These are phyloP conservation scores for Pterois miles DNA, from an alignment of 2,797 vertebrate genomes.

Conservation along the genomic window DNA sequence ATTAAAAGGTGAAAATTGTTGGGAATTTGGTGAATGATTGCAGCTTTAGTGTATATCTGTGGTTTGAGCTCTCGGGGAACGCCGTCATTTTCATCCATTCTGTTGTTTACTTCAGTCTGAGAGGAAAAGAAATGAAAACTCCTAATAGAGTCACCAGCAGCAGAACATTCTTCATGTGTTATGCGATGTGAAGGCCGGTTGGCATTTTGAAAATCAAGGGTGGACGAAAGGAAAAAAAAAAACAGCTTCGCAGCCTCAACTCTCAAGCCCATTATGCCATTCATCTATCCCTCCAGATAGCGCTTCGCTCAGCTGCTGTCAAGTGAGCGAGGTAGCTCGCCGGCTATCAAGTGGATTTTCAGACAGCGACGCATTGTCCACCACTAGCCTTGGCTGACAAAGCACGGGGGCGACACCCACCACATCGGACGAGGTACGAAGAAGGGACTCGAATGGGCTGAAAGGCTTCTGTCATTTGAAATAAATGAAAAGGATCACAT, in stretches of 20 bases:
- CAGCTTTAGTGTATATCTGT: not conserved
- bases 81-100: not conserved
- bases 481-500: not conserved
- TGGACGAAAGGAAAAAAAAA: not conserved
- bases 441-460: constrained; percentile 20
- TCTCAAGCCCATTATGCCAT: constrained; percentile 5
- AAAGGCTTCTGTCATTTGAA: constrained; percentile 32
- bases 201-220: constrained; percentile 25
- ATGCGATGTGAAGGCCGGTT: constrained; percentile 1
- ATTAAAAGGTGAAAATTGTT: too few relatives aligned
- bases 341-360: constrained; percentile 27
- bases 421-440: constrained; percentile 7
- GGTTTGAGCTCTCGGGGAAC: not conserved
- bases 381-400: constrained; percentile 35
- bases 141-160: not conserved
- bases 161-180: not conserved
- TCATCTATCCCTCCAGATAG: constrained; percentile 19
- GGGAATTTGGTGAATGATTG: too few relatives aligned
- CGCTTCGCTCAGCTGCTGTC: constrained; percentile 46
- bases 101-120: not conserved
- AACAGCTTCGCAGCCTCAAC: not conserved
- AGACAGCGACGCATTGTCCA: constrained; percentile 45
- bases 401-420: constrained; percentile 27
- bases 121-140: constrained; percentile 26
- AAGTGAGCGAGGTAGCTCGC: constrained; percentile 25